Conservation (phyloP, 2,888 invertebrate species). For the Kryphioiulus occultus region DNA sequence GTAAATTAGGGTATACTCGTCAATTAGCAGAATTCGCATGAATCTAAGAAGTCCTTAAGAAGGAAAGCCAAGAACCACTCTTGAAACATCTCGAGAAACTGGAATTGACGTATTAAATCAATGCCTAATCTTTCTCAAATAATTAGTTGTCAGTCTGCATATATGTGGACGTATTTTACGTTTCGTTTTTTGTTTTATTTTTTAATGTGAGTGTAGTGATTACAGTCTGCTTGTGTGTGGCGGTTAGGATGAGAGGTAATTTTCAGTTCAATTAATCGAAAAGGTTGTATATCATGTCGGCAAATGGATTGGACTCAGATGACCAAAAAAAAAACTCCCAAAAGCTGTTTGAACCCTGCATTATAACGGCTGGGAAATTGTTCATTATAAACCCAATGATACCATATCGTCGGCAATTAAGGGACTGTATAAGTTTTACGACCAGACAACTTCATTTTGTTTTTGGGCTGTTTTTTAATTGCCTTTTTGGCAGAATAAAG, state of each 20-base stretch:
- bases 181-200: not conserved
- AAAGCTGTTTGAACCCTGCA: conserved; percentile 14
- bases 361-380: conserved; percentile 22
- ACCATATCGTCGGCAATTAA: conserved; percentile 36
- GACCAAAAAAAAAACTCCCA: not conserved
- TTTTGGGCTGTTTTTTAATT: conserved; percentile 29
- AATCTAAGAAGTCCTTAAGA: too few species aligned
- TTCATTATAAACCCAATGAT: conserved; percentile 34
- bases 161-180: not conserved
- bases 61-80: not conserved
- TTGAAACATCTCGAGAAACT: not conserved
- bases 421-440: conserved; percentile 38
- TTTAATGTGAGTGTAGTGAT: too few species aligned
- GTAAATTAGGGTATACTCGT: too few species aligned
- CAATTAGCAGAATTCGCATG: too few species aligned
- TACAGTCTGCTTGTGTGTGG: not conserved
- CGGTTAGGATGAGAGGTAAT: conserved; percentile 36
- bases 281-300: conserved; percentile 24
- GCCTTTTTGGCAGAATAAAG: not conserved
- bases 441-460: not conserved
- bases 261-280: conserved; percentile 32
- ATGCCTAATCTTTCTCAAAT: not conserved
- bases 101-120: not conserved
- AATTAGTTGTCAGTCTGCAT: conserved; percentile 10
- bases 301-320: not conserved